These are phyloP conservation scores for Trinectes maculatus DNA, from an alignment of 2,113 vertebrate genomes.

Conservation along the genomic window DNA sequence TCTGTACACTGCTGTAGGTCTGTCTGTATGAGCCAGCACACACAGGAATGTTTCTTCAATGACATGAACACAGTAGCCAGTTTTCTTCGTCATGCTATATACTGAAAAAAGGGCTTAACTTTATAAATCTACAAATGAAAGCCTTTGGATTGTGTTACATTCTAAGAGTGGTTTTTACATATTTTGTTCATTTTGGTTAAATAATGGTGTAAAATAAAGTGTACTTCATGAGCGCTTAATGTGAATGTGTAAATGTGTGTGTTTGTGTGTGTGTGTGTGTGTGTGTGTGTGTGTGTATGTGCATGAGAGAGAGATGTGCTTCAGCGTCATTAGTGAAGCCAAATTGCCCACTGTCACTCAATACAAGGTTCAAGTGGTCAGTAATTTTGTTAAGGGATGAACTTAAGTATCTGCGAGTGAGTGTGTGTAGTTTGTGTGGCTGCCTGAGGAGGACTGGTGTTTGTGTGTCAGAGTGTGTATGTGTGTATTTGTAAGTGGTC, in stretches of 20 bases:
- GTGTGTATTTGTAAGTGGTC: slow-evolving; percentile 56
- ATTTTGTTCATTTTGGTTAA: no score
- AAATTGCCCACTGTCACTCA: slow-evolving; percentile 53
- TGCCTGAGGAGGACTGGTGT: background rate
- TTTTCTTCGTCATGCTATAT: no score
- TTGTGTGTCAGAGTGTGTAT: slow-evolving; percentile 11
- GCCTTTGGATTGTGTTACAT: no score
- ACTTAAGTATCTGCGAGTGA: slow-evolving; percentile 7
- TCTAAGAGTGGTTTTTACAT: no score
- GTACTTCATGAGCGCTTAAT: no score
- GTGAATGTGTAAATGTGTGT: background rate
- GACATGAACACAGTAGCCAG: no score
- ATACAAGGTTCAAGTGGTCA: slow-evolving; percentile 52
- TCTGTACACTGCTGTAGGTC: slow-evolving; percentile 7
- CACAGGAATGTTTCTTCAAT: background rate
- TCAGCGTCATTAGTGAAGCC: slow-evolving; percentile 36
- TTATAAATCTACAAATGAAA: no score
- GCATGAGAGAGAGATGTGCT: no score
- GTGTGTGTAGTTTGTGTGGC: slow-evolving; percentile 5
- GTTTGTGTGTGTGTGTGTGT: background rate
- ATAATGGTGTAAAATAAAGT: no score
- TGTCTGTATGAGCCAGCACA: slow-evolving; percentile 12
- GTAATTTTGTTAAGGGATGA: slow-evolving; percentile 50
- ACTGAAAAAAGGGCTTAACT: no score
- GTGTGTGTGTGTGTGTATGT: no score